phyloP scores from a whole-genome alignment of 2,888 invertebrate genomes.

The Myathropa florea region DNA sequence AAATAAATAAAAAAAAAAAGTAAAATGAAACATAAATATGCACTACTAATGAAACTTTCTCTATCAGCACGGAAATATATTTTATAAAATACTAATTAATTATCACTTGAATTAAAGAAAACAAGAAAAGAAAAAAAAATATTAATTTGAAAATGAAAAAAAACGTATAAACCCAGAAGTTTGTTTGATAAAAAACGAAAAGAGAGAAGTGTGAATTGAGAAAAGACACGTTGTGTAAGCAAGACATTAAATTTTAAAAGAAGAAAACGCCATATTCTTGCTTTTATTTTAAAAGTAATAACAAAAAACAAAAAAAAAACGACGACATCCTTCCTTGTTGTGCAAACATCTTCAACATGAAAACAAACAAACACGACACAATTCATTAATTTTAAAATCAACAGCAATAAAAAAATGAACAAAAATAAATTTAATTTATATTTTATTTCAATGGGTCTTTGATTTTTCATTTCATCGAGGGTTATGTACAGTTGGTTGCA shows the following conservation, averaged over 20 bases:
- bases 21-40: conserved; percentile 20
- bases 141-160: conserved; percentile 3
- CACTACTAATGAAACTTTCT: conserved; percentile 60
- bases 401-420: conserved; percentile 57
- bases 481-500: too few species aligned
- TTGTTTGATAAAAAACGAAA: not conserved
- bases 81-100: conserved; percentile 55
- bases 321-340: conserved; percentile 39
- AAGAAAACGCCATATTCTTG: conserved; percentile 45
- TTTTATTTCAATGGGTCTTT: conserved; percentile 39
- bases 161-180: not conserved
- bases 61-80: conserved; percentile 60
- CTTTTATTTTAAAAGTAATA: not conserved
- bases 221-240: not conserved
- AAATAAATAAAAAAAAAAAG: not conserved
- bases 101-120: conserved; percentile 33
- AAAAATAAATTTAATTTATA: conserved; percentile 44
- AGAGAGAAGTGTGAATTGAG: not conserved
- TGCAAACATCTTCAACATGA: conserved; percentile 42
- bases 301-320: not conserved
- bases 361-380: conserved; percentile 37
- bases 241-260: not conserved
- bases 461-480: not conserved
- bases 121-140: not conserved
- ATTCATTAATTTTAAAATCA: conserved; percentile 53